Conservation (phyloP, 2,888 invertebrate species). For the Ditylenchus weischeri region DNA sequence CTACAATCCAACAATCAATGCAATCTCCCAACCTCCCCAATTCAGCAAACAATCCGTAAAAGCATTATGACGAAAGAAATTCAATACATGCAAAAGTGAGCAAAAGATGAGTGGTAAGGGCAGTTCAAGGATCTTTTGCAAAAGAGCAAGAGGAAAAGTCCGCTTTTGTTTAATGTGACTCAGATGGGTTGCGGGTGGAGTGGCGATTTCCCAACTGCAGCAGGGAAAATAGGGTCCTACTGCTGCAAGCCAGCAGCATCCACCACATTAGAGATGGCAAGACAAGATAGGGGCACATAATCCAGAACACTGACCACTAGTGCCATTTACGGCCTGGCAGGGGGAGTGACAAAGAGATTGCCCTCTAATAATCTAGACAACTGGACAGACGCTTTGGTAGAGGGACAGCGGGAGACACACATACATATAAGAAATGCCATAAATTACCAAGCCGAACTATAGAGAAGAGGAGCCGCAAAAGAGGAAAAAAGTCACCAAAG, state of each 20-base stretch:
- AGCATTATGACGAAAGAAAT: neutral
- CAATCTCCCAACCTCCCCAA: neutral
- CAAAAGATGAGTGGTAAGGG: neutral
- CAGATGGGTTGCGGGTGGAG: neutral
- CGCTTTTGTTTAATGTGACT: slow-evolving; percentile 6
- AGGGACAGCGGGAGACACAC: no score
- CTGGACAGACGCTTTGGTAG: no score
- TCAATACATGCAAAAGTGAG: neutral
- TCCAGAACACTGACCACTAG: slow-evolving; percentile 4
- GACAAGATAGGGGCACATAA: neutral
- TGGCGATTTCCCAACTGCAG: slow-evolving; percentile 1
- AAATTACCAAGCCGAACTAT: no score
- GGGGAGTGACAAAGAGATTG: no score
- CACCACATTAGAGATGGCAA: neutral
- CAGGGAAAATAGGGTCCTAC: neutral
- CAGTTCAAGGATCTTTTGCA: slow-evolving; percentile 7
- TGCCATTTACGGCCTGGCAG: slow-evolving; percentile 5
- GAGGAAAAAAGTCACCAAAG: no score
- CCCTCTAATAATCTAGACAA: no score
- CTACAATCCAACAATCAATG: neutral
- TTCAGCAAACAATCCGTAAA: no score
- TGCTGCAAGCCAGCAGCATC: neutral
- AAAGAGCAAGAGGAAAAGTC: neutral
- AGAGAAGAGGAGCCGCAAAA: no score
- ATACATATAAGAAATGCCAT: no score